Evolutionary conservation across 2,797 vertebrate species (phyloP).

Genomic region (Jordanella pulchra): DNA sequence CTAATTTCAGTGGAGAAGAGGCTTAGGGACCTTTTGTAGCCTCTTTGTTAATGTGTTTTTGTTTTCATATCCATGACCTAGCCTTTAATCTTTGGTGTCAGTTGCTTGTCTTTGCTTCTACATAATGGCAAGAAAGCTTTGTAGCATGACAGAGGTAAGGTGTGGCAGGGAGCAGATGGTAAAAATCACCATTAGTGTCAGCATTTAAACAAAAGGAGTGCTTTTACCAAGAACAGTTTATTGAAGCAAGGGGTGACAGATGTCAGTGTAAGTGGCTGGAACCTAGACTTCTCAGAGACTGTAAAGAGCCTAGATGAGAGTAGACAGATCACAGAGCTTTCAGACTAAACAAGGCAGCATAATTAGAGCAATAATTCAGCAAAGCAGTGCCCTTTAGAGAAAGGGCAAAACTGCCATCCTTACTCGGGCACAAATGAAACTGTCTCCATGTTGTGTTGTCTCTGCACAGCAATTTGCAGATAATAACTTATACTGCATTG

Average conservation of each 20-base stretch:
- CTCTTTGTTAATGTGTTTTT: conserved; percentile 34
- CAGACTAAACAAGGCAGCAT: conserved; percentile 73
- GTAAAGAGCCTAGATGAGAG: conserved; percentile 61
- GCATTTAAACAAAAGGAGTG: conserved; percentile 56
- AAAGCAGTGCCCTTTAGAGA: conserved; percentile 50
- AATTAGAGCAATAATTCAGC: conserved; percentile 74
- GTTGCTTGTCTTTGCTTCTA: conserved; percentile 55
- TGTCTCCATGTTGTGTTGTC: conserved; percentile 30
- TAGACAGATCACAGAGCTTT: conserved; percentile 64
- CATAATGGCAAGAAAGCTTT: conserved; percentile 52
- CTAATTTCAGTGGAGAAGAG: too few relatives aligned
- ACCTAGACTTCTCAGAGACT: conserved; percentile 45
- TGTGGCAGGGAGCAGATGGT: conserved; percentile 57
- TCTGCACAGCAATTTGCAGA: conserved; percentile 33
- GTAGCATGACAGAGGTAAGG: conserved; percentile 65
- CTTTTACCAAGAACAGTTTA: conserved; percentile 61
- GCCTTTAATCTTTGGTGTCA: conserved; percentile 40
- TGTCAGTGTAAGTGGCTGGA: conserved; percentile 50
- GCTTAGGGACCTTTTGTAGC: conserved; percentile 25
- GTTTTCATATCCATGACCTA: conserved; percentile 23
- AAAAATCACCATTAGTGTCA: conserved; percentile 60
- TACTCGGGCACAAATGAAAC: conserved; percentile 48
- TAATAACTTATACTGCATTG: conserved; percentile 4
- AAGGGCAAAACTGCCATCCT: conserved; percentile 46
- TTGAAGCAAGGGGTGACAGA: conserved; percentile 46